Percentiles rank a stretch among this genome's conserved stretches.
Evolutionary conservation across 2,797 vertebrate species (phyloP).

Genomic region (Cossypha dichroa): DNA sequence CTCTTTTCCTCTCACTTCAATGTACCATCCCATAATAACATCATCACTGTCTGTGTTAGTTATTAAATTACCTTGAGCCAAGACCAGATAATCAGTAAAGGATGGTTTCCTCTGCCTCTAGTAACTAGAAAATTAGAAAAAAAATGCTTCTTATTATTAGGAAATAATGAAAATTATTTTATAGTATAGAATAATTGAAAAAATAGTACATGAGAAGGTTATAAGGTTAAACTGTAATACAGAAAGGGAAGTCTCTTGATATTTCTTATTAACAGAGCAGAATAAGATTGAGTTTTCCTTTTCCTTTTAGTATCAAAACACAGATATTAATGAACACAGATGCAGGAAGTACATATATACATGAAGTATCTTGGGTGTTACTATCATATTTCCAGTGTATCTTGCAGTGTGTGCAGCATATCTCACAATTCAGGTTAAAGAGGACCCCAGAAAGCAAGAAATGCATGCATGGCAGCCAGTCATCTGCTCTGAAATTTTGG

Average conservation of each 20-base stretch:
- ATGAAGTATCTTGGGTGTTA: neutral
- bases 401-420: neutral
- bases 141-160: neutral
- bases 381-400: neutral
- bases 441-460: neutral
- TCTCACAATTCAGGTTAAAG: neutral
- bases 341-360: no score
- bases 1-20: neutral
- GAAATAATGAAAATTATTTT: constrained; percentile 6
- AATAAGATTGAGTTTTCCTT: neutral
- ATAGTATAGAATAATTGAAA: neutral
- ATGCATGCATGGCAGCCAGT: neutral
- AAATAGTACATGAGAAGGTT: neutral
- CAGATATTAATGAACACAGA: neutral
- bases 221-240: neutral
- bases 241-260: neutral
- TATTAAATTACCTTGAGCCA: neutral
- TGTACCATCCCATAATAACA: neutral
- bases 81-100: neutral
- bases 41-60: neutral
- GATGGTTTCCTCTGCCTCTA: neutral
- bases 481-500: neutral
- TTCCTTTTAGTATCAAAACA: neutral
- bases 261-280: neutral
- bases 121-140: neutral